Evolutionary conservation across 2,888 invertebrate species (phyloP).

Genomic region (Crepidodera aurea): DNA sequence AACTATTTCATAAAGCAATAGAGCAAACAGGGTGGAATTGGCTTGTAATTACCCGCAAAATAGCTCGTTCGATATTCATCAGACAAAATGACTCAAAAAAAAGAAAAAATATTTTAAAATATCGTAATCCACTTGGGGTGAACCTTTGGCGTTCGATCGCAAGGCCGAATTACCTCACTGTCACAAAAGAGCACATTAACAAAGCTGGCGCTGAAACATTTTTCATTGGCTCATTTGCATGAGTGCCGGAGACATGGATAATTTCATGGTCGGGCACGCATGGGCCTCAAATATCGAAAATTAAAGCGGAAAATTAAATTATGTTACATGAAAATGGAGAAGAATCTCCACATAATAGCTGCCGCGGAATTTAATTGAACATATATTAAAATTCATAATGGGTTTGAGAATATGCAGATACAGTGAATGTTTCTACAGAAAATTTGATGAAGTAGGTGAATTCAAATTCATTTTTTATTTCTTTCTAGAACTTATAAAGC

Average conservation of each 20-base stretch:
- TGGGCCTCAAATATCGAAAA: slow-evolving; percentile 26
- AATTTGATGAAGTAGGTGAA: no score
- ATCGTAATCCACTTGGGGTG: neutral
- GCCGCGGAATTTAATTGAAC: slow-evolving; percentile 13
- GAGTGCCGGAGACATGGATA: slow-evolving; percentile 25
- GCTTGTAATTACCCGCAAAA: neutral
- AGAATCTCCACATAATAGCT: slow-evolving; percentile 14
- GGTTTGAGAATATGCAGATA: neutral
- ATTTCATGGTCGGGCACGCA: slow-evolving; percentile 27
- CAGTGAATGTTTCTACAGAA: no score
- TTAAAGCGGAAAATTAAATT: slow-evolving; percentile 27
- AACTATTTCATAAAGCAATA: no score
- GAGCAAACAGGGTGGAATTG: no score
- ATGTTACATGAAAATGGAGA: slow-evolving; percentile 19
- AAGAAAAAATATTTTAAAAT: neutral
- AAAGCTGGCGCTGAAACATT: slow-evolving; percentile 26
- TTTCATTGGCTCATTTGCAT: slow-evolving; percentile 30
- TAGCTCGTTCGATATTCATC: neutral
- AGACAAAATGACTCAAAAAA: neutral
- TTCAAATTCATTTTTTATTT: no score
- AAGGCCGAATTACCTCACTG: slow-evolving; percentile 21
- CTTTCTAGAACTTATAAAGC: no score
- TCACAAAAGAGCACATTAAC: slow-evolving; percentile 24
- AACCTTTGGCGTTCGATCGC: slow-evolving; percentile 7
- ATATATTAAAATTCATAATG: slow-evolving; percentile 11